These are phyloP conservation scores for Iguana delicatissima DNA, from an alignment of 2,797 vertebrate species.

Conservation along the genomic window DNA sequence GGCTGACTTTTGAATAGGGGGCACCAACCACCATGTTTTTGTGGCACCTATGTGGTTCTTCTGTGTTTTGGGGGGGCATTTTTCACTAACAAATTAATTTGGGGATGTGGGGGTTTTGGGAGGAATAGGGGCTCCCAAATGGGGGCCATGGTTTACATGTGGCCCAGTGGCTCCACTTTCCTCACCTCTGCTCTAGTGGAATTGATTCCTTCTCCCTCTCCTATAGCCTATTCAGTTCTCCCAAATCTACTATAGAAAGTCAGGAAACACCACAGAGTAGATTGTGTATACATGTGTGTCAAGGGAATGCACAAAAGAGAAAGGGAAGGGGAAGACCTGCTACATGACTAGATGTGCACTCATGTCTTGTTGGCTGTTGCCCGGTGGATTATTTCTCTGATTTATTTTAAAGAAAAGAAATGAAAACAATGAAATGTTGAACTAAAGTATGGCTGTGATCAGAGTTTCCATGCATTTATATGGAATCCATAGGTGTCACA, in stretches of 20 bases:
- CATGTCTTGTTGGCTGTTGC: not conserved
- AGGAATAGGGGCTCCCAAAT: no score
- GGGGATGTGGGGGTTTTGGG: no score
- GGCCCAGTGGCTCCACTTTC: no score
- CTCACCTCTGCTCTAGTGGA: not conserved
- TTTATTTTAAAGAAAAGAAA: not conserved
- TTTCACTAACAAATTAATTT: no score
- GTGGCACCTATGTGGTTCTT: no score
- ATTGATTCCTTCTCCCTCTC: not conserved
- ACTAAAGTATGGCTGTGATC: not conserved
- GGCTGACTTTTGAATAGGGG: not conserved
- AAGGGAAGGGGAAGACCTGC: not conserved
- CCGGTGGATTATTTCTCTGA: not conserved
- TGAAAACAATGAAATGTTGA: not conserved
- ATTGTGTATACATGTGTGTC: not conserved
- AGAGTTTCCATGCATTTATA: not conserved
- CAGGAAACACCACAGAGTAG: not conserved
- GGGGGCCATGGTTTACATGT: no score
- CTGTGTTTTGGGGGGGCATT: no score
- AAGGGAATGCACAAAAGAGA: not conserved
- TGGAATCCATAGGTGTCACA: not conserved
- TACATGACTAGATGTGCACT: not conserved
- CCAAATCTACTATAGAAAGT: not conserved
- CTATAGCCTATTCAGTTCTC: not conserved
- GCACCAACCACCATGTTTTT: no score